Percentiles rank a stretch among this genome's conserved stretches.
phyloP scores from a whole-genome alignment of 2,888 invertebrate genomes.

The Ganaspis brasiliensis region DNA sequence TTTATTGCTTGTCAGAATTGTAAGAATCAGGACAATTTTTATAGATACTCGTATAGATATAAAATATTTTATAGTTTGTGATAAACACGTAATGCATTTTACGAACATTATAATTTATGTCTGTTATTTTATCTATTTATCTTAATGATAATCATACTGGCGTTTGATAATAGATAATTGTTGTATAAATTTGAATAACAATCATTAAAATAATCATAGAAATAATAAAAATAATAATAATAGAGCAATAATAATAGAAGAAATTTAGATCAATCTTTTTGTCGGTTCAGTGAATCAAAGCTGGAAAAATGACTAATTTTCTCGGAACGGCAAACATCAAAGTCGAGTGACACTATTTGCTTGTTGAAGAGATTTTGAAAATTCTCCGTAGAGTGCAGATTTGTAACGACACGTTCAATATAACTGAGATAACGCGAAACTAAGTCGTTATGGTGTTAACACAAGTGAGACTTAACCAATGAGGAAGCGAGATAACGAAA shows the following conservation, averaged over 20 bases:
- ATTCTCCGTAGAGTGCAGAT: constrained; percentile 30
- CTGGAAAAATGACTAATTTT: neutral
- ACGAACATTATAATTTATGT: too few species aligned
- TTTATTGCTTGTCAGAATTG: neutral
- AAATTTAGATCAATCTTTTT: neutral
- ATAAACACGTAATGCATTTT: too few species aligned
- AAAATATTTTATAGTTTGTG: neutral
- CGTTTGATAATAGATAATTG: too few species aligned
- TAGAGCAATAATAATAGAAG: too few species aligned
- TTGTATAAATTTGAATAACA: too few species aligned
- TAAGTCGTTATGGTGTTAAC: constrained; percentile 6
- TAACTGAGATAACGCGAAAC: constrained; percentile 28
- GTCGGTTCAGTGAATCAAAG: neutral
- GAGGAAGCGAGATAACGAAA: constrained; percentile 22
- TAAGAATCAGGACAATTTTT: neutral
- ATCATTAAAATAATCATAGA: too few species aligned
- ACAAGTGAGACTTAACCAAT: constrained; percentile 5
- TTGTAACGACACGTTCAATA: constrained; percentile 21
- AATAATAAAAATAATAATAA: too few species aligned
- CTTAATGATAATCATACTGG: too few species aligned
- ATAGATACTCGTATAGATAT: neutral
- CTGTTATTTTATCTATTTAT: too few species aligned
- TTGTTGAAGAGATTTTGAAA: constrained; percentile 26
- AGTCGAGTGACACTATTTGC: constrained; percentile 28
- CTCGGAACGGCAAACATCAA: constrained; percentile 32